Conservation (phyloP, 2,113 vertebrate genomes). For the Notarius lentiginosus region DNA sequence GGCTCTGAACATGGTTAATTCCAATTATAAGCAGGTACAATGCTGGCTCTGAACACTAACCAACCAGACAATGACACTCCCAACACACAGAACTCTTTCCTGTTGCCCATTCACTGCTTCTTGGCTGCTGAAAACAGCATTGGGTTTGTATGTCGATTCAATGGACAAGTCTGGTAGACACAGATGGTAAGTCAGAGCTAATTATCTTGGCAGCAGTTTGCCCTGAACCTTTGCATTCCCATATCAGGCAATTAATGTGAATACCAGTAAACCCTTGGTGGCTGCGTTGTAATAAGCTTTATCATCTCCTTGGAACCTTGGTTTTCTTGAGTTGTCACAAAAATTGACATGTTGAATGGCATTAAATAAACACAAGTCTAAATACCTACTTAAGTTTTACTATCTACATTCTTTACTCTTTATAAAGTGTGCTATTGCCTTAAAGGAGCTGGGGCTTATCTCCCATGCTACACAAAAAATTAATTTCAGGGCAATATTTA, state of each 20-base stretch:
- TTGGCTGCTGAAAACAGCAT: neutral
- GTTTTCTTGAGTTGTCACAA: too few species aligned
- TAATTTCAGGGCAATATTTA: neutral
- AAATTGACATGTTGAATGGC: too few species aligned
- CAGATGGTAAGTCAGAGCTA: neutral
- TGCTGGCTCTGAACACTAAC: neutral
- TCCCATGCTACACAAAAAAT: neutral
- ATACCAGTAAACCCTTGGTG: too few species aligned
- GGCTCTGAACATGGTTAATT: neutral
- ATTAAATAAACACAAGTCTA: too few species aligned
- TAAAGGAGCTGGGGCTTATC: neutral
- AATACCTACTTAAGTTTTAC: too few species aligned
- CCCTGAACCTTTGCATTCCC: neutral
- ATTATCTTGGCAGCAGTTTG: neutral
- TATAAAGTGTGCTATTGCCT: neutral
- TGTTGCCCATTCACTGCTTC: neutral
- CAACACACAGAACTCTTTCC: neutral
- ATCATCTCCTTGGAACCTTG: too few species aligned
- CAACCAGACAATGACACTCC: neutral
- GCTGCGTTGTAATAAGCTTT: too few species aligned
- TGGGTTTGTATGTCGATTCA: neutral
- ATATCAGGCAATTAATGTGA: too few species aligned
- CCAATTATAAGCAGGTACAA: neutral
- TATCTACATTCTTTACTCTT: too few species aligned
- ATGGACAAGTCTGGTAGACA: neutral